A percentile compares a stretch with the other conserved stretches of the same genome.
phyloP scores from a whole-genome alignment of 2,888 invertebrate genomes.

The Serripes groenlandicus region DNA sequence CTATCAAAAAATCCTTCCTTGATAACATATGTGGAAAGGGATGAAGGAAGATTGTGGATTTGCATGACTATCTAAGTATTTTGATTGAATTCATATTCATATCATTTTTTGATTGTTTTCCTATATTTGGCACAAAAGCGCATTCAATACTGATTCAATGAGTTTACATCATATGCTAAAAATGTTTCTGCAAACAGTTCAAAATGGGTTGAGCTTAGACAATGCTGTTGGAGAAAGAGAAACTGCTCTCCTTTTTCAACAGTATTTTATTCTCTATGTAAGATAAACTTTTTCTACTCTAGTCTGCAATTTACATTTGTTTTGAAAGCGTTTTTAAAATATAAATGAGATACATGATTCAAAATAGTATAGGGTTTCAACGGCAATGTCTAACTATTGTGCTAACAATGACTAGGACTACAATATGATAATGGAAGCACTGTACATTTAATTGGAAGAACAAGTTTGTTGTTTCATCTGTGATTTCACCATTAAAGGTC shows the following conservation, averaged over 20 bases:
- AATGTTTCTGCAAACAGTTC: not conserved
- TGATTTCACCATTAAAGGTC: constrained; percentile 10
- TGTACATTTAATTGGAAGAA: constrained; percentile 66
- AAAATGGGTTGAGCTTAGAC: not conserved
- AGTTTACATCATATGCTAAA: not conserved
- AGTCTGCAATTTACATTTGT: no score
- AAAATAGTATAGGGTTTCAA: no score
- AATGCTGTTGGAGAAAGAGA: constrained; percentile 1
- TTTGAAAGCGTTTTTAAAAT: no score
- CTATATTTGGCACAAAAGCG: not conserved
- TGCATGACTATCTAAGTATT: not conserved
- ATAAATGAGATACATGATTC: no score
- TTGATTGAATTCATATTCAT: no score
- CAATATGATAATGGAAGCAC: constrained; percentile 55
- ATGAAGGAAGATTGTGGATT: not conserved
- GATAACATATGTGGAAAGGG: no score
- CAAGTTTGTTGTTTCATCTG: constrained; percentile 63
- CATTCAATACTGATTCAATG: not conserved
- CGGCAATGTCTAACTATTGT: no score
- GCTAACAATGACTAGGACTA: no score
- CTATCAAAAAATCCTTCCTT: no score
- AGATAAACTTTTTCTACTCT: not conserved
- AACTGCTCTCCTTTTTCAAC: constrained; percentile 2
- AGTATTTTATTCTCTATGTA: not conserved
- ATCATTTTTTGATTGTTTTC: not conserved